These are phyloP conservation scores for Chionis minor DNA, from an alignment of 2,113 vertebrate genomes.

Conservation along the genomic window DNA sequence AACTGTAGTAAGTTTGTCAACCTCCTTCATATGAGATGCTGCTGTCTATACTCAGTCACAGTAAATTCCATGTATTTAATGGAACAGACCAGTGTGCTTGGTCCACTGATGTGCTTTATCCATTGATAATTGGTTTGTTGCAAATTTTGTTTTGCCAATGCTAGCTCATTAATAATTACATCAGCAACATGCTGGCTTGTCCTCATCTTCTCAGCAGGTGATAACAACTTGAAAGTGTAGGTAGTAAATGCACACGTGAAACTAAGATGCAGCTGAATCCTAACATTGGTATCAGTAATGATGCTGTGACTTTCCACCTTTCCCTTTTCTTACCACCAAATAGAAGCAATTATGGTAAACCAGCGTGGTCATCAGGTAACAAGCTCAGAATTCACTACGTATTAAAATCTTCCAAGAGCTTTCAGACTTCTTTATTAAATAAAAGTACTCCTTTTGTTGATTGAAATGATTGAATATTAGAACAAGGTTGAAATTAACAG, in stretches of 20 bases:
- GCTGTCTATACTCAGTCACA: background rate
- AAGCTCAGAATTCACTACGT: background rate
- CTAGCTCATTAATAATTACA: background rate
- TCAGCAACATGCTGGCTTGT: background rate
- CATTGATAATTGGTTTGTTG: background rate
- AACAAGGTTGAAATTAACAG: background rate
- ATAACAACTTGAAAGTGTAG: background rate
- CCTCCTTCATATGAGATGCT: background rate
- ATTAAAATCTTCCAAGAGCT: background rate
- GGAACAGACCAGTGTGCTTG: background rate
- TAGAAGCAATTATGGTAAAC: background rate
- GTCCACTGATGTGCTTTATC: background rate
- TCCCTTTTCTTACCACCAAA: background rate
- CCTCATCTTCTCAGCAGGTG: background rate
- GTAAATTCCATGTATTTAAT: background rate
- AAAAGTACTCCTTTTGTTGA: background rate
- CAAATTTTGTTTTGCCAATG: background rate
- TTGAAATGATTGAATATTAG: background rate
- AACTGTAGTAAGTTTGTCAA: background rate
- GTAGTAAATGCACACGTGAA: background rate
- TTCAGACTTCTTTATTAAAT: background rate
- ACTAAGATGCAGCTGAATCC: background rate
- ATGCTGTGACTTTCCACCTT: background rate
- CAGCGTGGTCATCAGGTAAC: background rate
- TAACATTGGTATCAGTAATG: background rate